Evolutionary conservation across 64 coral and sea anemone genomes (phyloP).

Genomic region (Pocillopora verrucosa): DNA sequence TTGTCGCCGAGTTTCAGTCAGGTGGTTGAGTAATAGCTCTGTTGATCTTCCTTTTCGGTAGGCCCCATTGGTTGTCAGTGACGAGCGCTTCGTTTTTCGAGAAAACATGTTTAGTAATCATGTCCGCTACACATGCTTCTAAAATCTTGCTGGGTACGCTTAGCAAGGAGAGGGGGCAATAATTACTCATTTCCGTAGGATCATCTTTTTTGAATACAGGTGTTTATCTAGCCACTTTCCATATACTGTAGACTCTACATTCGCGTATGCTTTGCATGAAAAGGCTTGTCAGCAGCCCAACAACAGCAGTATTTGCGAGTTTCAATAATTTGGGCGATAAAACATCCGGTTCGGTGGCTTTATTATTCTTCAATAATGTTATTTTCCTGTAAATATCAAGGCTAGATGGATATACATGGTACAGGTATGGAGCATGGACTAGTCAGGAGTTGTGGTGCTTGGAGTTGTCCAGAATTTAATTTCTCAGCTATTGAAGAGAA

Average conservation of each 20-base stretch:
- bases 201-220: constrained; percentile 20
- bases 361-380: constrained; percentile 19
- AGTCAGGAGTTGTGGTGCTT: constrained; percentile 13
- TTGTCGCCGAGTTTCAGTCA: neutral
- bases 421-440: constrained; percentile 17
- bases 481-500: constrained; percentile 22
- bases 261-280: neutral
- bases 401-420: neutral
- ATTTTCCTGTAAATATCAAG: constrained; percentile 19
- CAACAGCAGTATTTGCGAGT: no score
- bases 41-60: no score
- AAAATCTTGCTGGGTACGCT: constrained; percentile 14
- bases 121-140: constrained; percentile 13
- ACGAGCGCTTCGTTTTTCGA: neutral
- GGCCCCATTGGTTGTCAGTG: neutral
- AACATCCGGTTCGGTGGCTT: neutral
- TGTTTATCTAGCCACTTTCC: constrained; percentile 10
- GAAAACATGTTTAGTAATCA: neutral
- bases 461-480: constrained; percentile 13
- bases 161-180: no score
- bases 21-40: neutral
- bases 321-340: neutral
- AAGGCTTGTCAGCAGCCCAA: neutral
- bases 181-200: no score
- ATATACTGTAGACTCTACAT: constrained; percentile 1